These are phyloP conservation scores for Stomatorhinus walkeri DNA, from an alignment of 2,797 vertebrate species.

Conservation along the genomic window DNA sequence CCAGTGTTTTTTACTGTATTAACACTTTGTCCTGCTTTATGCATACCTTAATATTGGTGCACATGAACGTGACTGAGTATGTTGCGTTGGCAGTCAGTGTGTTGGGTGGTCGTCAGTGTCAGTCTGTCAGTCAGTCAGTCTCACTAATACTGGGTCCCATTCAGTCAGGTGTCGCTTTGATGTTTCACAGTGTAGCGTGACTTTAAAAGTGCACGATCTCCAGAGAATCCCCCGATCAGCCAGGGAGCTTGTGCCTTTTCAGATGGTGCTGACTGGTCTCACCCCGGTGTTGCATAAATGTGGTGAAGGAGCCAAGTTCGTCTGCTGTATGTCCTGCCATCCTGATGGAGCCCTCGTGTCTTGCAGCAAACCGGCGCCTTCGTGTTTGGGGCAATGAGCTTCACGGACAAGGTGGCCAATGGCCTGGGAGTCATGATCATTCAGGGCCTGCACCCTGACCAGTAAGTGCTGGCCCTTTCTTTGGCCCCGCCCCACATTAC, in stretches of 20 bases:
- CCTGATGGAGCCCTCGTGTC: neutral
- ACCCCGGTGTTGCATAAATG: neutral
- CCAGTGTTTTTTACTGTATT: neutral
- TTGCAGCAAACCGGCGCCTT: conserved; percentile 83
- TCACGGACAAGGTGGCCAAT: conserved; percentile 88
- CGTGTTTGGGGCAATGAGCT: conserved; percentile 93
- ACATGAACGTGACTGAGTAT: neutral
- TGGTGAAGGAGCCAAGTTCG: neutral
- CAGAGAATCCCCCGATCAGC: neutral
- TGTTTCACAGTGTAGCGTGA: neutral
- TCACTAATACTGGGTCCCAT: neutral
- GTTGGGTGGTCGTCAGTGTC: neutral
- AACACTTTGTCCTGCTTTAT: neutral
- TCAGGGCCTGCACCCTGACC: conserved; percentile 79
- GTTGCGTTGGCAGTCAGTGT: neutral
- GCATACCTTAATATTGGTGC: neutral
- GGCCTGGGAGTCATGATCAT: conserved; percentile 80
- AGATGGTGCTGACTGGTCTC: neutral
- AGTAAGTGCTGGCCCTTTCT: conserved; percentile 58
- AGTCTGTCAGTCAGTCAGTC: too few species aligned
- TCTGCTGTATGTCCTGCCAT: neutral
- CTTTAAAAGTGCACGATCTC: neutral
- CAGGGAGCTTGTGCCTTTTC: neutral
- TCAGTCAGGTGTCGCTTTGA: neutral
- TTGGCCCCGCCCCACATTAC: neutral